Evolutionary conservation across 1,140 invertebrate genomes (phyloP), one percentile per base, ranked within the genome.

Genomic region (Cotesia vestalis): DNA sequence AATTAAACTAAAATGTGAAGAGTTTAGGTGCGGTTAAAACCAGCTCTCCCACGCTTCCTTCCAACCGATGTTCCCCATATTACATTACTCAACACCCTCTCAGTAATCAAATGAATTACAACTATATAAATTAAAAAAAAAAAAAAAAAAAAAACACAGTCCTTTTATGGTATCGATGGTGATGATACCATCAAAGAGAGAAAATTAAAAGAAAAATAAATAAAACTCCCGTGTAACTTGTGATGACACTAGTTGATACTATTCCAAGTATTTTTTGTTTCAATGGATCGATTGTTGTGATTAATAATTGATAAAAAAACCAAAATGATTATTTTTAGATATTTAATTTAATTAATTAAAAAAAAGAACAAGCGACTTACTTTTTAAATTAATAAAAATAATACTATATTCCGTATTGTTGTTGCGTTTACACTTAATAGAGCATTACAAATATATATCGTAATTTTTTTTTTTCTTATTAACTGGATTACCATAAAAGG

Each of bases 401-500:
- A 27, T 55, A 4, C 5, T 14, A 3, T 12, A 27, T 72, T 78
- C 71, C 72, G 46, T 72, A 57, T 75, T 46, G 55, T 46, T 77
- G 74, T 74, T 20, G 60, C 27, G 27, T 52, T 34, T 61, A 71
- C 57, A 20, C 27, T 76, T 59, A 62, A 71, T 72, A 81, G 66
- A 76, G 75, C 81, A 83, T 81, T 70, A 81, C 79, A 80, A 73
- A 68, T 66, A 72, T 73, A 72, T 52, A 75, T 78, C 76, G 77
- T 81, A 80, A 27, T 27, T 82, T 81, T 78, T 75, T 74, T 76
- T 66, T 71, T 74, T 69, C 5, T 46, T 46, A 46, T 46, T 46
- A 46, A 40, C 20, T 67, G 71, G 80, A 86, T 86, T 80, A 81
- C 84, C 84, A 84, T 86, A 86, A 84, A 86, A 84, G 84, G 84